Evolutionary conservation across 2,113 vertebrate species (phyloP).

Genomic region (Gracilinanus agilis): DNA sequence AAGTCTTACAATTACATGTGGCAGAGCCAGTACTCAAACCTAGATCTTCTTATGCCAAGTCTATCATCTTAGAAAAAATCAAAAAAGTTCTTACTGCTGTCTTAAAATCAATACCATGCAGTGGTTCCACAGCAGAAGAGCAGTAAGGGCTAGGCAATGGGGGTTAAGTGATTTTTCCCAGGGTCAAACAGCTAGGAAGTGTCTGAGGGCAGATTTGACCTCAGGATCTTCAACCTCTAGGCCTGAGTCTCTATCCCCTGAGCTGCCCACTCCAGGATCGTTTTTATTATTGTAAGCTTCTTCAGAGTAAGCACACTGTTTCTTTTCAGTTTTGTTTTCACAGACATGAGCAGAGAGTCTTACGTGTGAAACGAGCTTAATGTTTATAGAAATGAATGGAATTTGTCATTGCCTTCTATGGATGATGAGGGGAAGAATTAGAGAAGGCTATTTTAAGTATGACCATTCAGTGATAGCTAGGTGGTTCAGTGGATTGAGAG

Average conservation of each 20-base stretch:
- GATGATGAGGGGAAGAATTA: neutral
- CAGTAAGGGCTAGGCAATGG: too few relatives aligned
- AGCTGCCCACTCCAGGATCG: too few relatives aligned
- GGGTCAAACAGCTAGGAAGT: too few relatives aligned
- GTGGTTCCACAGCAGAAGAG: too few relatives aligned
- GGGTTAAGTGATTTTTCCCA: too few relatives aligned
- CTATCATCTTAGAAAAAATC: neutral
- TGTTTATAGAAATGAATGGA: neutral
- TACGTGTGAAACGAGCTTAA: neutral
- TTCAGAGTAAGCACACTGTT: neutral
- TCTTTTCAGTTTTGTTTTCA: neutral
- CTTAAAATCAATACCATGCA: too few relatives aligned
- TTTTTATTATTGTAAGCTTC: neutral
- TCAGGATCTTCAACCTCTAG: too few relatives aligned
- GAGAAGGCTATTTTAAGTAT: neutral
- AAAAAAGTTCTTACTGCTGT: too few relatives aligned
- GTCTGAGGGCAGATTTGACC: too few relatives aligned
- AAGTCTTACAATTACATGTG: neutral
- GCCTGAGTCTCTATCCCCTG: too few relatives aligned
- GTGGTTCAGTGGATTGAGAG: too few relatives aligned
- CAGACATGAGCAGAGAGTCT: neutral
- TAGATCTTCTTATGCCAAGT: neutral
- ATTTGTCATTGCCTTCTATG: neutral
- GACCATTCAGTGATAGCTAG: neutral
- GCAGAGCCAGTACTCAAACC: neutral